phyloP scores from a whole-genome alignment of 2,113 vertebrate species.

The Osmerus mordax region DNA sequence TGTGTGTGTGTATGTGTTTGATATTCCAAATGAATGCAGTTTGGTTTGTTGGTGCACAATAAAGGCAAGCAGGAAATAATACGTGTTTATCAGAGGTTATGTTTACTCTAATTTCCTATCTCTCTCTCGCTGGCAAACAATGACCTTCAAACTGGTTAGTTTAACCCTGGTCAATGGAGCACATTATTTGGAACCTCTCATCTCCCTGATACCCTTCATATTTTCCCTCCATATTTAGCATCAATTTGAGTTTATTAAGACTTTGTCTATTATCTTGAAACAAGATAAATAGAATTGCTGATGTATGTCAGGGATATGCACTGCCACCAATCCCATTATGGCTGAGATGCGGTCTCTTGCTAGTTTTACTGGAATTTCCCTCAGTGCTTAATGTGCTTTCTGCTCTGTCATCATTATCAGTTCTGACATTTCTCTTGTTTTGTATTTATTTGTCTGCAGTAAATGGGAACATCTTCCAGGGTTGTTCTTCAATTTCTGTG shows the following conservation, averaged over 20 bases:
- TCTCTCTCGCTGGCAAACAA: neutral
- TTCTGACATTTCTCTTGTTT: constrained; percentile 23
- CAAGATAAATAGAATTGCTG: constrained; percentile 21
- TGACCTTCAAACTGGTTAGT: constrained; percentile 1
- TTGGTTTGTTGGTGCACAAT: no score
- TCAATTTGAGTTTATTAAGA: neutral
- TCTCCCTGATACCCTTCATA: constrained; percentile 4
- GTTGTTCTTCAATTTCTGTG: constrained; percentile 25
- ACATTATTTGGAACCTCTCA: neutral
- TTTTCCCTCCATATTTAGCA: constrained; percentile 22
- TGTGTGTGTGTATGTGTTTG: neutral
- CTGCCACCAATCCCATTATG: constrained; percentile 38
- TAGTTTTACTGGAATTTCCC: constrained; percentile 34
- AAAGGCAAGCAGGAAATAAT: no score
- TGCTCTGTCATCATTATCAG: constrained; percentile 25
- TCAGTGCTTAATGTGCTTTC: constrained; percentile 9
- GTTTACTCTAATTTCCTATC: neutral
- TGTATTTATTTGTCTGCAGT: constrained; percentile 27
- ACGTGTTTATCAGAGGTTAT: no score
- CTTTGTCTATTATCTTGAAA: constrained; percentile 35
- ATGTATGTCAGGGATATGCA: constrained; percentile 41
- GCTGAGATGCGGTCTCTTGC: constrained; percentile 17
- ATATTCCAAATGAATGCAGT: neutral
- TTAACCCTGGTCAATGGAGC: neutral
- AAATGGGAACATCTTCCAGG: constrained; percentile 20